Conservation (phyloP, 1,140 invertebrate genomes). For the Aphelinus atriplicis region DNA sequence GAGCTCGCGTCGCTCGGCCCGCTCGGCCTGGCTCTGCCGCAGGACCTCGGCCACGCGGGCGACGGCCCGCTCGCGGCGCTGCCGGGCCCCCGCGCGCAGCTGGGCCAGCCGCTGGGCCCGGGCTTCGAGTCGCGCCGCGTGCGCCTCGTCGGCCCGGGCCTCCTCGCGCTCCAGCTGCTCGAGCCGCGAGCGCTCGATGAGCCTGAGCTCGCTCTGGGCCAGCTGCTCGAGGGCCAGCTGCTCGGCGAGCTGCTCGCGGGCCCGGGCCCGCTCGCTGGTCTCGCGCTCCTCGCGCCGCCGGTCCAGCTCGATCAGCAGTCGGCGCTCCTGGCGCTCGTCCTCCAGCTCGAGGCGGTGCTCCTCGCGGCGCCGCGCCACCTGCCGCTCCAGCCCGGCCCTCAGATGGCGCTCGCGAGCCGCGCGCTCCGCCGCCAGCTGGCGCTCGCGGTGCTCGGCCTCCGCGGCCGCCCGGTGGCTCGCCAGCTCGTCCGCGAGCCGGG, state of each 20-base stretch:
- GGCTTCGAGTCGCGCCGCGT: conserved; percentile 40
- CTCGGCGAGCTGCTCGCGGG: conserved; percentile 37
- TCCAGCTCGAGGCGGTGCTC: conserved; percentile 35
- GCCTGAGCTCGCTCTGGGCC: conserved; percentile 43
- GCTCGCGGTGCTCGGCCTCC: conserved; percentile 22
- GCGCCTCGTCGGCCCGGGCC: conserved; percentile 26
- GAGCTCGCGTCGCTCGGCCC: conserved; percentile 40
- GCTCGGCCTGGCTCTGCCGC: conserved; percentile 35
- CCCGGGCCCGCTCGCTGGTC: conserved; percentile 7
- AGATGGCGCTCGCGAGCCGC: conserved; percentile 35
- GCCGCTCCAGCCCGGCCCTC: conserved; percentile 42
- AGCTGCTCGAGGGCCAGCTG: conserved; percentile 41
- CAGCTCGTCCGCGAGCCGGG: conserved; percentile 37
- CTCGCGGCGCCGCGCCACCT: conserved; percentile 45
- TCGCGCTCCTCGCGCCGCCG: conserved; percentile 45
- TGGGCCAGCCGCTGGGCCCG: conserved; percentile 20
- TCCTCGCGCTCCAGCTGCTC: conserved; percentile 35
- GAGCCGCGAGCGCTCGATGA: conserved; percentile 13
- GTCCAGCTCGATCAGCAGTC: conserved; percentile 46
- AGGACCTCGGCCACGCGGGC: conserved; percentile 42
- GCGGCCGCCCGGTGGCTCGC: conserved; percentile 20
- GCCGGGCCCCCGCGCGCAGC: conserved; percentile 27
- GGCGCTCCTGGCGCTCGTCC: conserved; percentile 45
- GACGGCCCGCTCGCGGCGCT: conserved; percentile 39
- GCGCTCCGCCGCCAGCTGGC: not conserved